Base-by-base conservation (phyloP, 2,888 invertebrate genomes). In the Lordiphosa andalusiaca region DNA sequence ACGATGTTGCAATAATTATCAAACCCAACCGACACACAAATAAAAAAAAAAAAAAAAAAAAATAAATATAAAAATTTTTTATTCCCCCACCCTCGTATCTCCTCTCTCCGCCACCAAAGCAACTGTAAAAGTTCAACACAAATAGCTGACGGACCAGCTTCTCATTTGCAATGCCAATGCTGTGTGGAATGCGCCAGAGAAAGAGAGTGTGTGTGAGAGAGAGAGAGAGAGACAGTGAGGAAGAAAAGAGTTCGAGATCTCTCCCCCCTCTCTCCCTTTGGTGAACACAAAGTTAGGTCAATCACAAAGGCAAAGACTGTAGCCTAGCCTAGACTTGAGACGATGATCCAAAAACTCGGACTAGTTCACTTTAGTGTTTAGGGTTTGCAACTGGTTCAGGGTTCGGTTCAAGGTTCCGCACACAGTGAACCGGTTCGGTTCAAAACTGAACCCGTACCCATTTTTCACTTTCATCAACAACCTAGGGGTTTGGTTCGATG, bases 1-100 rank as follows among this genome's bases (percentile, higher is more conserved):
- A 41, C 52, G 59, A 73, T 75, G 74, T 81, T 81, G 82, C 77
- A 75, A 75, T 73, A 75, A 73, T 69, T 80, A 74, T 73, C 80
- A 74, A 71, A 47, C 46, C 47, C 36, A 46, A 59, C 53, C 38
- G 42, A 44, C 44, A 44, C 44, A 44, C 19, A 21, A 40, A 19
- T 23, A 40, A 44, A 30, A 44, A 44, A 7, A 30, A 44, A 19
- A 19, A 30, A 7, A 30, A 9, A 44, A 7, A 30, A 44, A 19
- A 19, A 30, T 3, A 30, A 9, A 30, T 9, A 30, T 30, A 44
- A 6, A 41, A 30, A 44, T 19, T 19, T 19, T 19, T 10, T 16
- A 16, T 33, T 33, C 44, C 44, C 42, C 30, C 12, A 3, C 42
- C 25, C 9, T 42, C 25, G 4, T 4, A 6, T 6, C 30, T 10